phyloP scores from a whole-genome alignment of 2,797 vertebrate genomes.

The Melanotaenia boesemani region DNA sequence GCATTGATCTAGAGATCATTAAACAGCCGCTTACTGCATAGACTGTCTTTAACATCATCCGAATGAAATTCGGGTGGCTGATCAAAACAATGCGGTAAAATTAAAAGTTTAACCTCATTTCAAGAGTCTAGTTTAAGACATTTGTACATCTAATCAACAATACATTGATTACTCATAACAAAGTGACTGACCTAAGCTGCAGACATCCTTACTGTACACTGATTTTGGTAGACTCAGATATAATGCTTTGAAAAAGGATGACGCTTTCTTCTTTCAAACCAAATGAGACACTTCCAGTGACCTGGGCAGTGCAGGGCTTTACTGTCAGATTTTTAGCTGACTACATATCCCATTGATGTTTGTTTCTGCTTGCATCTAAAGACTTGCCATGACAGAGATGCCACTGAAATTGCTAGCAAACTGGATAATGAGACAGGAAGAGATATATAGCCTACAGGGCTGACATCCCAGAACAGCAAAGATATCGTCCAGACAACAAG shows the following conservation, averaged over 20 bases:
- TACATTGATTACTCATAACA: neutral
- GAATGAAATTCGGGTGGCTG: too few relatives aligned
- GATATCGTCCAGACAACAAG: slow-evolving; percentile 10
- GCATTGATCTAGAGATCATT: neutral
- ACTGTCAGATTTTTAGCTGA: slow-evolving; percentile 43
- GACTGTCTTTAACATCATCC: neutral
- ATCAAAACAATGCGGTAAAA: too few relatives aligned
- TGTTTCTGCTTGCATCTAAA: slow-evolving; percentile 38
- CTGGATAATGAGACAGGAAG: slow-evolving; percentile 17
- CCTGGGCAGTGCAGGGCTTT: slow-evolving; percentile 22
- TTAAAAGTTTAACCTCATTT: too few relatives aligned
- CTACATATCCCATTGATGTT: slow-evolving; percentile 28
- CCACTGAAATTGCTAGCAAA: slow-evolving; percentile 32
- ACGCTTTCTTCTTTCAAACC: slow-evolving; percentile 18
- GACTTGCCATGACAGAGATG: slow-evolving; percentile 28
- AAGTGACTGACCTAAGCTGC: neutral
- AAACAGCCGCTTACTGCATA: neutral
- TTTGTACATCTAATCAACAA: neutral
- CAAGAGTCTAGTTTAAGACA: neutral
- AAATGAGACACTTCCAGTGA: slow-evolving; percentile 44
- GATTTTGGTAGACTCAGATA: neutral
- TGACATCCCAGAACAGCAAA: slow-evolving; percentile 10
- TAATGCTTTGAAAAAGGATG: slow-evolving; percentile 1
- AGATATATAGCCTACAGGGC: slow-evolving; percentile 8
- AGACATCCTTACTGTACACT: neutral